phyloP scores from a whole-genome alignment of 2,113 vertebrate species.

The Pseudois nayaur region DNA sequence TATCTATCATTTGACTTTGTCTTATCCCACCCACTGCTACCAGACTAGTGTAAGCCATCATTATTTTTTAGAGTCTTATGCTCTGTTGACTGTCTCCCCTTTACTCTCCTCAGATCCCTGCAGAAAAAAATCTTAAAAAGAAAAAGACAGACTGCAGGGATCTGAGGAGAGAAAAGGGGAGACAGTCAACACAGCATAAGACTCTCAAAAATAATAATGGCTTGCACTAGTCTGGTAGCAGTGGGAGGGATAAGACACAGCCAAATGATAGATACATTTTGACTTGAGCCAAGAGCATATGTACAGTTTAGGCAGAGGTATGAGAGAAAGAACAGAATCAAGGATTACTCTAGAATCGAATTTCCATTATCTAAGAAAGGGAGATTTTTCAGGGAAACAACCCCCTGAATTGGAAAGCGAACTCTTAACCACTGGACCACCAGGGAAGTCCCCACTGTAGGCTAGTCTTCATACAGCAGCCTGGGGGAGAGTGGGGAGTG shows the following conservation, averaged over 20 bases:
- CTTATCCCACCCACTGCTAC: background rate
- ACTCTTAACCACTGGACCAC: background rate
- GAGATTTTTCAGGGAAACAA: background rate
- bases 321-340: background rate
- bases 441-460: background rate
- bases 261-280: background rate
- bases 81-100: background rate
- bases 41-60: background rate
- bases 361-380: background rate
- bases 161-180: background rate
- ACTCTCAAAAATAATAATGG: background rate
- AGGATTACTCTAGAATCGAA: background rate
- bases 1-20: background rate
- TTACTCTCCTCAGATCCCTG: background rate
- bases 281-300: background rate
- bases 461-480: background rate
- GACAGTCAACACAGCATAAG: background rate
- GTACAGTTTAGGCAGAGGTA: background rate
- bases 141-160: background rate
- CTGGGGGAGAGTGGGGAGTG: fast-evolving
- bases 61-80: background rate
- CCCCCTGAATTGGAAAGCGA: background rate
- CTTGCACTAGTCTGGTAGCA: background rate
- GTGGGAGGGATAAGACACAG: background rate
- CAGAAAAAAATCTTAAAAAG: background rate